Percentiles rank a stretch among this genome's conserved stretches.
Evolutionary conservation across 2,888 invertebrate genomes (phyloP).

Genomic region (Sminthurides aquaticus): DNA sequence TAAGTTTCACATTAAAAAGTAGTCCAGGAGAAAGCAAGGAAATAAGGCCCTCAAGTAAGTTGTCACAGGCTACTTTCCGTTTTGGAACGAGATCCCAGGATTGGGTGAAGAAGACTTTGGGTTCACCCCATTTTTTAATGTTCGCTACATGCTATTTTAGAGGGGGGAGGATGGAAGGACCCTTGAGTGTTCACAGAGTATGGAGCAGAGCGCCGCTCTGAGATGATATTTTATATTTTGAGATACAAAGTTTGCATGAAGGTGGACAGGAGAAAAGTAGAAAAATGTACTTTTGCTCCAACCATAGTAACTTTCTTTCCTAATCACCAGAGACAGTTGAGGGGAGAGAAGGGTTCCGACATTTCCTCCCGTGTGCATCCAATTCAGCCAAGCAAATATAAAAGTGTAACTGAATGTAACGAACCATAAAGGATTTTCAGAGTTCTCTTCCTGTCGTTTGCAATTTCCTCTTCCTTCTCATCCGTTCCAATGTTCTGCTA

Average conservation of each 20-base stretch:
- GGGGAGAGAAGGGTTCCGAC: constrained; percentile 3
- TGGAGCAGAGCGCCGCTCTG: too few relatives aligned
- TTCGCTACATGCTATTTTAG: too few relatives aligned
- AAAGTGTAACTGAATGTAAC: constrained; percentile 1
- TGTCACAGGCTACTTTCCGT: too few relatives aligned
- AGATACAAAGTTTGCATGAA: too few relatives aligned
- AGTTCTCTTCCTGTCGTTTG: constrained; percentile 4
- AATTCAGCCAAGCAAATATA: not conserved
- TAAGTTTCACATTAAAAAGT: too few relatives aligned
- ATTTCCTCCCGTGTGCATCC: not conserved
- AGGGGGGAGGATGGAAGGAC: too few relatives aligned
- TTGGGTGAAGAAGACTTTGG: too few relatives aligned
- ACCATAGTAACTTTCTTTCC: not conserved
- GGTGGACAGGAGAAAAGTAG: not conserved
- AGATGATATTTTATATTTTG: too few relatives aligned
- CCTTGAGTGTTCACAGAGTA: too few relatives aligned
- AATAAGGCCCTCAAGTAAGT: not conserved
- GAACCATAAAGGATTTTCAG: constrained; percentile 11
- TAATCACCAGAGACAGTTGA: not conserved
- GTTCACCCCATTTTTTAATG: too few relatives aligned
- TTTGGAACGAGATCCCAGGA: too few relatives aligned
- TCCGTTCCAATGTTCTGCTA: not conserved
- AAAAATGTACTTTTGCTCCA: too few relatives aligned
- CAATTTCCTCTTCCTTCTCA: constrained; percentile 5
- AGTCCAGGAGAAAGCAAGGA: not conserved